phyloP scores from a whole-genome alignment of 2,888 invertebrate genomes.

The Sepioteuthis lessoniana region DNA sequence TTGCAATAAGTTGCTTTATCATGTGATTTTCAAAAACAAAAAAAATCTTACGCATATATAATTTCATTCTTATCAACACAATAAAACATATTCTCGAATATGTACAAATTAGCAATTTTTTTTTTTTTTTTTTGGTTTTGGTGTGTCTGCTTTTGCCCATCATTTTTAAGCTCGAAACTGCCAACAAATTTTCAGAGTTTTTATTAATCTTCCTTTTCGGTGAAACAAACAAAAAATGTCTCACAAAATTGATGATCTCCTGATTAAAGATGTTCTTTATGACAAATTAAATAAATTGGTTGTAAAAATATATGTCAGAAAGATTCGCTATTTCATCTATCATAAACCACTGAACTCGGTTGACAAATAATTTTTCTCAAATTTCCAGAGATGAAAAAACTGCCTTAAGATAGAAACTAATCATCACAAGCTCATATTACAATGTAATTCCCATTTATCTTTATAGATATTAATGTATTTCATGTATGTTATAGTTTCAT shows the following conservation, averaged over 20 bases:
- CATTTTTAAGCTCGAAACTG: not conserved
- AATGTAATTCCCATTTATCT: not conserved
- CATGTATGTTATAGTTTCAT: not conserved
- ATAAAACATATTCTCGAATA: not conserved
- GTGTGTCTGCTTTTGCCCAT: not conserved
- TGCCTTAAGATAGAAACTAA: not conserved
- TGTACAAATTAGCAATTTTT: not conserved
- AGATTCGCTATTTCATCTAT: slow-evolving; percentile 33
- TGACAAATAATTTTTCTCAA: not conserved
- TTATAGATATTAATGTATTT: too few relatives aligned
- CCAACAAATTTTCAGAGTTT: not conserved
- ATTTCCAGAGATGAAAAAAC: not conserved
- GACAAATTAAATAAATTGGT: not conserved
- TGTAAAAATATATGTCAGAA: slow-evolving; percentile 7
- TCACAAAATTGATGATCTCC: not conserved
- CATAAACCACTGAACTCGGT: not conserved
- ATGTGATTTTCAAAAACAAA: too few relatives aligned
- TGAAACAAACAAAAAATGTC: not conserved
- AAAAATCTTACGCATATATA: too few relatives aligned
- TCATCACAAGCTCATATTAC: not conserved
- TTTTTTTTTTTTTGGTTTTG: not conserved
- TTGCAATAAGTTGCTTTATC: too few relatives aligned
- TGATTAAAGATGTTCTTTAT: not conserved
- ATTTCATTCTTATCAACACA: not conserved
- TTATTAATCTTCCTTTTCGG: not conserved